These are phyloP conservation scores for Lysiphlebus fabarum DNA, from an alignment of 1,140 invertebrate genomes.

Conservation along the genomic window DNA sequence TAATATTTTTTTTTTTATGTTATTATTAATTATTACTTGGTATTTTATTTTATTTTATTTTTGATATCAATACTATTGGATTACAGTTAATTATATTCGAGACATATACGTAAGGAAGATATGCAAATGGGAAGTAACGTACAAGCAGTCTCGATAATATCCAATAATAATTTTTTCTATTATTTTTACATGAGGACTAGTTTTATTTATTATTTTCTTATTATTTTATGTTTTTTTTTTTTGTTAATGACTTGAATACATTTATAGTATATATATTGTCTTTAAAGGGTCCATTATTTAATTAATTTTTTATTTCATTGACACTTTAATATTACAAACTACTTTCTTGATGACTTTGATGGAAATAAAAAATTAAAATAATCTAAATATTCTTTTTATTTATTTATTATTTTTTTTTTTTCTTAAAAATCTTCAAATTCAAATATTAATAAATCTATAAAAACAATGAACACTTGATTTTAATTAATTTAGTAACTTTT, in stretches of 20 bases:
- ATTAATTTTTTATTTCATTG: slow-evolving; percentile 17
- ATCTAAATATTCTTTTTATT: slow-evolving; percentile 7
- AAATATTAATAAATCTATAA: slow-evolving; percentile 16
- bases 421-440: slow-evolving; percentile 9
- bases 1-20: slow-evolving; percentile 18
- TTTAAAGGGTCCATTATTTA: slow-evolving; percentile 29
- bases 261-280: slow-evolving; percentile 27
- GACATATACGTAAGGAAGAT: slow-evolving; percentile 26
- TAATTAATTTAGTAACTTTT: too few species aligned
- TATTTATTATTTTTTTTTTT: not conserved
- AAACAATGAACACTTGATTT: not conserved
- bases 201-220: slow-evolving; percentile 8
- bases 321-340: slow-evolving; percentile 13
- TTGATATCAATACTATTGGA: slow-evolving; percentile 20
- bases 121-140: slow-evolving; percentile 23
- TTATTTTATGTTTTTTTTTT: slow-evolving; percentile 17
- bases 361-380: not conserved
- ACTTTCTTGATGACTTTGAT: slow-evolving; percentile 5
- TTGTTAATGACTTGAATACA: slow-evolving; percentile 28
- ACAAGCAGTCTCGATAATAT: slow-evolving; percentile 24
- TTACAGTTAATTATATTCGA: slow-evolving; percentile 23
- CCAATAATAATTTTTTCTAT: slow-evolving; percentile 19
- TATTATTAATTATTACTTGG: slow-evolving; percentile 12
- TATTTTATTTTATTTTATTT: too few species aligned
- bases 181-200: slow-evolving; percentile 28